Conservation (phyloP, 1,140 invertebrate species). For the Babylonia areolata region DNA sequence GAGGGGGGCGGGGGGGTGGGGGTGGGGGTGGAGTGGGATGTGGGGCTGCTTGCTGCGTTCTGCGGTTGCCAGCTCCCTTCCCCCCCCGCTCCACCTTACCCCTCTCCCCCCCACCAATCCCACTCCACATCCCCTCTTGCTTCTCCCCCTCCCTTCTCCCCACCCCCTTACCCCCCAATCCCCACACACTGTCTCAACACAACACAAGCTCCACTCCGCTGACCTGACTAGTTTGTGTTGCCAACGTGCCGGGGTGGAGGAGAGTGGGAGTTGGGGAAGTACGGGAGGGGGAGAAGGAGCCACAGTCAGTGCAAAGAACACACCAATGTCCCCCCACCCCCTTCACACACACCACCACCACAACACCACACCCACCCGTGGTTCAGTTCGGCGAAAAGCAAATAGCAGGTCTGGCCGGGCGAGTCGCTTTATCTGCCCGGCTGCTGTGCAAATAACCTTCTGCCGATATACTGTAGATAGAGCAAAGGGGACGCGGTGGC, state of each 20-base stretch:
- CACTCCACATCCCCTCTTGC: no score
- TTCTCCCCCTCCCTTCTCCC: no score
- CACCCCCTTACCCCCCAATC: no score
- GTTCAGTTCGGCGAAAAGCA: not conserved
- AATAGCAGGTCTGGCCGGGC: not conserved
- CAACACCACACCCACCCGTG: not conserved
- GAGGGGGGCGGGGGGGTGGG: not conserved
- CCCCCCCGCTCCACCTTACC: no score
- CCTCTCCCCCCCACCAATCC: no score
- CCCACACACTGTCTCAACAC: no score
- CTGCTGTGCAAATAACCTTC: constrained; percentile 7
- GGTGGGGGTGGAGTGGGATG: no score
- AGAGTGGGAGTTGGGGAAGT: not conserved
- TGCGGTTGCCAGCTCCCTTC: not conserved
- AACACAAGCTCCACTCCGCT: no score
- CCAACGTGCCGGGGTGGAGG: not conserved
- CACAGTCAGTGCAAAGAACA: not conserved
- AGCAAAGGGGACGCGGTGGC: no score
- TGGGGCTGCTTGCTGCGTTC: not conserved
- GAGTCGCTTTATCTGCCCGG: not conserved
- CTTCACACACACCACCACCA: not conserved
- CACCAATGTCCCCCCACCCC: not conserved
- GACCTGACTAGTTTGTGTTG: not conserved
- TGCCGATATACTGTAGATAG: not conserved
- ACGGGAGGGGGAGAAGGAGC: not conserved